Evolutionary conservation across 2,113 vertebrate species (phyloP), one percentile per base, ranked within the genome.

Genomic region (Promerops cafer): DNA sequence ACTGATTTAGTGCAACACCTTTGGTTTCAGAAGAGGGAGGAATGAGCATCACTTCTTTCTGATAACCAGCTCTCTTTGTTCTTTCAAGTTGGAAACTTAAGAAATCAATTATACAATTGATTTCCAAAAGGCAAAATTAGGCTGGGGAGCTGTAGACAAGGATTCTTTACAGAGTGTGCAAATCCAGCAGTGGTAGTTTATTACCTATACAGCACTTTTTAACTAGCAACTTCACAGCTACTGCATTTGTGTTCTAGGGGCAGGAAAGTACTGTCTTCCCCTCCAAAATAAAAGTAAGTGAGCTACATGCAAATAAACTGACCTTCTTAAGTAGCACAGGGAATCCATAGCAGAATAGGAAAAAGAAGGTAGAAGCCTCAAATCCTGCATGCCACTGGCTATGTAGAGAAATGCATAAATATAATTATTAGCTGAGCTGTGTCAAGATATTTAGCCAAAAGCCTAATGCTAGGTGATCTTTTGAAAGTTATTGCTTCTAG

Each of bases 71-170:
- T 83, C 26, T 47, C 76, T 40, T 53, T 35, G 49, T 77, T 61
- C 42, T 61, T 93, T 86, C n/a, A 27, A n/a, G 53, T 57, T 33
- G 47, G 45, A 83, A 50, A 50, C 63, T 83, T 81, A 66, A 63
- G 88, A 56, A 93, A 94, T 83, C 61, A 45, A 56, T 30, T 66
- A 56, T 35, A 7, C 39, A 10, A 44, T 56, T 83, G 71, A 56
- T 83, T 68, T 89, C 69, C 72, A 81, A 88, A 87, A 78, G 20
- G 35, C 24, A 83, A 89, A 95, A 93, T 94, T 70, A 88, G 68
- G 3, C 64, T 66, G 47, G 33, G 80, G 77, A 37, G 37, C 52
- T 81, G 52, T 60, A 71, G 78, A 50, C 53, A 78, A 85, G 53
- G 37, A 35, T 79, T 93, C 63, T 71, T 71, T 54, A 31, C 50